These are phyloP conservation scores for Podarcis muralis DNA, from an alignment of 2,113 vertebrate species.

Conservation along the genomic window DNA sequence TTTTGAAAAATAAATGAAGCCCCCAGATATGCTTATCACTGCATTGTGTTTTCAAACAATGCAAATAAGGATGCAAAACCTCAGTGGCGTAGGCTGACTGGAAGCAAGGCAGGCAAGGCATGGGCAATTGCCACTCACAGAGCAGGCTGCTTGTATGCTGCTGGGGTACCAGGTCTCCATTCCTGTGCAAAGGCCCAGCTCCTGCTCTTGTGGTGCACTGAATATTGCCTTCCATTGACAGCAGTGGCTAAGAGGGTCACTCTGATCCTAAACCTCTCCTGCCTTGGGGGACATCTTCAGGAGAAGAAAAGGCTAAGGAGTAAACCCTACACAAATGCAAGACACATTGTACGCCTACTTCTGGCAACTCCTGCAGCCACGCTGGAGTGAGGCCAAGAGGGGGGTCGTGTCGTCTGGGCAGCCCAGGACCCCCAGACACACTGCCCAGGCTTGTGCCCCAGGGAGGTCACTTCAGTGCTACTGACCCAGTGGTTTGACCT, in stretches of 20 bases:
- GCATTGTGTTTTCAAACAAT: constrained; percentile 46
- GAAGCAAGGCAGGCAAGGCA: background rate
- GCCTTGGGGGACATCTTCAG: too few relatives aligned
- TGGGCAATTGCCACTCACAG: background rate
- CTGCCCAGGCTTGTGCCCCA: too few relatives aligned
- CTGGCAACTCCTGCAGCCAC: too few relatives aligned
- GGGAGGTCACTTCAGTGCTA: too few relatives aligned
- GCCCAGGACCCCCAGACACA: too few relatives aligned
- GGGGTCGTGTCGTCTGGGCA: too few relatives aligned
- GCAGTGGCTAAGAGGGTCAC: background rate
- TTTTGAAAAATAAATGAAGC: constrained; percentile 63
- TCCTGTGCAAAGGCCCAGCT: background rate
- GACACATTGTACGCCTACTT: too few relatives aligned
- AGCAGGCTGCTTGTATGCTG: background rate
- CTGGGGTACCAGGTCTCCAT: background rate
- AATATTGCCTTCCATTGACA: background rate
- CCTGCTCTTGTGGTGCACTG: background rate
- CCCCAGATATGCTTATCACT: constrained; percentile 46
- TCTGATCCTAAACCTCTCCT: too few relatives aligned
- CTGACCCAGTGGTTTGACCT: too few relatives aligned
- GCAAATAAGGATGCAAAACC: constrained; percentile 68
- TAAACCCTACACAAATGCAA: too few relatives aligned
- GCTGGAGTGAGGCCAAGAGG: too few relatives aligned
- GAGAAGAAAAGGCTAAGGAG: too few relatives aligned
- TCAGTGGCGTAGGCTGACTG: constrained; percentile 18